A percentile compares a stretch with the other conserved stretches of the same genome.
Conservation (phyloP, 2,797 vertebrate species). For the Tragelaphus eurycerus region DNA sequence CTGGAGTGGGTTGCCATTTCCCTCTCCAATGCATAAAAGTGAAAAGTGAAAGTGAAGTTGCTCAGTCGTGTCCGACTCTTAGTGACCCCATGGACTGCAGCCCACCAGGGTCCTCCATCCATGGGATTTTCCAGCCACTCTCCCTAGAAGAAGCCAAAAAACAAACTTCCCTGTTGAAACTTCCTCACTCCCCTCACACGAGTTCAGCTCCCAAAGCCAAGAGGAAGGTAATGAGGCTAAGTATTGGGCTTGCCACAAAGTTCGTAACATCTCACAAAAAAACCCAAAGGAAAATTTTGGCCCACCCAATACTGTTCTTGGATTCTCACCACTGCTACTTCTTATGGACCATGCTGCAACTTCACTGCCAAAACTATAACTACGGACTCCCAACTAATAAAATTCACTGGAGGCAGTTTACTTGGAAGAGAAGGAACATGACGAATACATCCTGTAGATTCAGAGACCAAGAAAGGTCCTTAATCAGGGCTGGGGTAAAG, state of each 20-base stretch:
- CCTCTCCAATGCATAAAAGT: too few species aligned
- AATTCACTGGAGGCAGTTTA: not conserved
- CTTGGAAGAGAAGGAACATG: not conserved
- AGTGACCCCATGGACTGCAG: too few species aligned
- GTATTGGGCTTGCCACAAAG: not conserved
- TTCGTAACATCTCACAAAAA: rapidly evolving
- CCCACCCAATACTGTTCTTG: not conserved
- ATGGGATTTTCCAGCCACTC: not conserved
- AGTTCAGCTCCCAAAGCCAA: not conserved
- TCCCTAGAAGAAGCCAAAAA: slow-evolving; percentile 43
- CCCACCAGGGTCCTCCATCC: too few species aligned
- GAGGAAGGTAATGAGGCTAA: not conserved
- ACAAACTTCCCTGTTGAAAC: not conserved
- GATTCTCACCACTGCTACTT: not conserved
- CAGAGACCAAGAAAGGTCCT: not conserved
- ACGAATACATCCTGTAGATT: not conserved
- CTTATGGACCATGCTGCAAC: not conserved
- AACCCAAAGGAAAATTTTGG: not conserved
- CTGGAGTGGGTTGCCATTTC: too few species aligned
- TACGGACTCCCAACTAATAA: not conserved
- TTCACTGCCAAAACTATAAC: not conserved
- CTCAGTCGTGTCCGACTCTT: too few species aligned
- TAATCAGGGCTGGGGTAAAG: not conserved
- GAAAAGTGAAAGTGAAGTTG: too few species aligned
- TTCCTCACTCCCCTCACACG: too few species aligned